Base-by-base conservation (phyloP, 2,888 invertebrate species). In the Megamerina dolium region DNA sequence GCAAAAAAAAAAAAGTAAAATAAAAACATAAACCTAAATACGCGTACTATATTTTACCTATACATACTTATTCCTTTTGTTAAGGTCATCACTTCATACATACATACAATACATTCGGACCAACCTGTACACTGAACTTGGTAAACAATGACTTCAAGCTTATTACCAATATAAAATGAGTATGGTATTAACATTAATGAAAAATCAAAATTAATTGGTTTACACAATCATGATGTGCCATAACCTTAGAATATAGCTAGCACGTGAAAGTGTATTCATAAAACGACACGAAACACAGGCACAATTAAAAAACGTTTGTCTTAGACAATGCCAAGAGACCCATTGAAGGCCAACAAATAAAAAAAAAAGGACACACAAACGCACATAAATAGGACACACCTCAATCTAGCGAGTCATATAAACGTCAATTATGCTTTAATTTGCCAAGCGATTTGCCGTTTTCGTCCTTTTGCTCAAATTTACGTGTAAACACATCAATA, bases 151-250 rank as follows among this genome's bases (percentile, higher is more conserved):
- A n/a, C n/a, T 37, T 45, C 39, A 35, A 46, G 42, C 34, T 42
- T 46, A 38, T 37, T 37, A 41, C 37, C 48, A 41, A 43, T 42
- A 35, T 40, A 21, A 37, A 37, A 33, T 19, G 35, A 45, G 45
- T 45, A 13, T 31, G 8, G 40, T 4, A 45, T 27, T 43, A 20
- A 30, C 26, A 39, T 29, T 45, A n/a, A n/a, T n/a, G n/a, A 23
- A 57, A 61, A 62, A 63, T 63, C 62, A 59, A 61, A 62, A 53
- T 61, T 63, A 61, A 61, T 63, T 61, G 51, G 46, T 19, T 32
- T 39, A 35, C 41, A 41, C 29, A 34, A 3, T 20, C 20, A 14
- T 17, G n/a, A n/a, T n/a, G n/a, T n/a, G n/a, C n/a, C n/a, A n/a
- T n/a, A n/a, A n/a, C n/a, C n/a, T n/a, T n/a, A n/a, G n/a, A n/a